phyloP scores from a whole-genome alignment of 2,113 vertebrate species.

The Spea bombifrons region DNA sequence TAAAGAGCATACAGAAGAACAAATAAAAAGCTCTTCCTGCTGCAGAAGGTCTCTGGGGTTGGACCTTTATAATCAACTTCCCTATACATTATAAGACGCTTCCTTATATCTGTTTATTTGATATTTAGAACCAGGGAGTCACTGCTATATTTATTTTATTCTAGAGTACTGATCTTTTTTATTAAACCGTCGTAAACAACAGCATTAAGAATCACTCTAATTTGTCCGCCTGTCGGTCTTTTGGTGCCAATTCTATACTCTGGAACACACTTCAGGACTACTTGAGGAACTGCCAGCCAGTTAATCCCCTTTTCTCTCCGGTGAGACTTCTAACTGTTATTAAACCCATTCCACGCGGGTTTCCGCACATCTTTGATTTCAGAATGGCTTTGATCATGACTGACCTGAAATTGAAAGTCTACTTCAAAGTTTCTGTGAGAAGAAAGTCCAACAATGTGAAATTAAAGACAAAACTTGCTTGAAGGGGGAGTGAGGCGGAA shows the following conservation, averaged over 20 bases:
- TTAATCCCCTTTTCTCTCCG: conserved; percentile 30
- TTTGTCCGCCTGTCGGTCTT: conserved; percentile 5
- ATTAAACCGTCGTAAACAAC: not conserved
- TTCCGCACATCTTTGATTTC: conserved; percentile 39
- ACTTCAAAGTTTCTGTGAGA: conserved; percentile 36
- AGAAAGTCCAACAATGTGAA: conserved; percentile 20
- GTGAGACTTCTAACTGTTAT: conserved; percentile 31
- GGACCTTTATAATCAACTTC: too few relatives aligned
- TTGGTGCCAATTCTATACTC: conserved; percentile 19
- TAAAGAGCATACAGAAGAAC: too few relatives aligned
- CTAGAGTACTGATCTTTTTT: too few relatives aligned
- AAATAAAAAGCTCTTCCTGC: too few relatives aligned
- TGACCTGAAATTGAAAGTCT: conserved; percentile 37
- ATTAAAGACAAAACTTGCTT: conserved; percentile 22
- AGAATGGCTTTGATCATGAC: conserved; percentile 45
- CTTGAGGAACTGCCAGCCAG: conserved; percentile 37
- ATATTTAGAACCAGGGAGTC: too few relatives aligned
- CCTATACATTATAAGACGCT: too few relatives aligned
- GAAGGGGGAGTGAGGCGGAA: not conserved
- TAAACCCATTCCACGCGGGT: conserved; percentile 35
- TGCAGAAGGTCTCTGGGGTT: too few relatives aligned
- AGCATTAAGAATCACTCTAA: not conserved
- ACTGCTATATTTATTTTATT: too few relatives aligned
- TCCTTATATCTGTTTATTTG: too few relatives aligned
- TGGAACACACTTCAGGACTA: conserved; percentile 19